Evolutionary conservation across 2,797 vertebrate species (phyloP), one percentile per base, ranked within the genome.

Genomic region (Monodelphis domestica): DNA sequence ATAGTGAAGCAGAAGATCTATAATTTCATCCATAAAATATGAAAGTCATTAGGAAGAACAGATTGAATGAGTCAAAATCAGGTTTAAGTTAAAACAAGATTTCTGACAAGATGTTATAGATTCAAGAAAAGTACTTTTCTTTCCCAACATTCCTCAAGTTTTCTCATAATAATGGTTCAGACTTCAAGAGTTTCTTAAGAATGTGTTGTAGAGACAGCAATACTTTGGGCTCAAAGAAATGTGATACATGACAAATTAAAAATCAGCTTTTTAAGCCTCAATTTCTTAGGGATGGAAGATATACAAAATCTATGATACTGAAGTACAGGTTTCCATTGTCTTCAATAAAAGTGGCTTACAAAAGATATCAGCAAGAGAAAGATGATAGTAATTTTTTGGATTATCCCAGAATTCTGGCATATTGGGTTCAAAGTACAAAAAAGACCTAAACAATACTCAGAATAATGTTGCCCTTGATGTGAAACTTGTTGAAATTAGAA

Each of bases 221-320:
- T 92, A 2, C 90, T 91, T 89, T n/a, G 91, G 28, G 92, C 94
- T 78, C 55, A 91, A 94, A 89, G 45, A 53, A 90, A 52, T 15
- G 95, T 14, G n/a, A n/a, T n/a, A 94, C 33, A 94, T 91, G 91
- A 94, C 89, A 70, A 57, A 70, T 90, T 45, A 90, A 53, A 96
- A 91, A 52, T 10, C 38, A 94, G 90, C 38, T 54, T 91, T 26
- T 59, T 87, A 33, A 92, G 53, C 52, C 12, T 55, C 38, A 91
- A 53, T 55, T 93, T 84, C 94, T 96, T 0, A 96, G 91, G 92
- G 33, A 92, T 89, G 92, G 94, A 95, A 90, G 45, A 38, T 54
- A 53, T 89, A 88, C 29, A 91, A 91, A 94, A 91, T 91, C 38
- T 45, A 30, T 94, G 93, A 91, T 93, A 93, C 17, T 93, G 45